Base-by-base conservation (phyloP, 2,797 vertebrate species). In the Podarcis lilfordi region DNA sequence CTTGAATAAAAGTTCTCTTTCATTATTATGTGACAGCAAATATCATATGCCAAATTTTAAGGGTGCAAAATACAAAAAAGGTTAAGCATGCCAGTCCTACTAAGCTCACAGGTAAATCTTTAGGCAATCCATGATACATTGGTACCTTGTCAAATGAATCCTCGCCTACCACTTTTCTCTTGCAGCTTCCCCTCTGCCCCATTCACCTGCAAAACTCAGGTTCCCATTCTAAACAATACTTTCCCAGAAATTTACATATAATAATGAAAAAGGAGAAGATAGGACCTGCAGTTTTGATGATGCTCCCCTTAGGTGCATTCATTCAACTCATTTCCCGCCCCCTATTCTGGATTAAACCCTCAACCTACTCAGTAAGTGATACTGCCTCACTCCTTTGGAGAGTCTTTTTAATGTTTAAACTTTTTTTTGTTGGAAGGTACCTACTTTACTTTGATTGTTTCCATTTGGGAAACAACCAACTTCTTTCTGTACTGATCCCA, bases 1-100 rank as follows among this genome's bases (percentile, higher is more conserved):
- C 78, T 88, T 71, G 13, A 50, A 45, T 59, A 23, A 43, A 84
- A 76, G 11, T 29, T 9, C 74, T 89, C 19, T 29, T 89, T 85
- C 68, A 21, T 45, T 4, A 50, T 81, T n/a, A 69, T 83, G 50
- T 89, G 29, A 77, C 21, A 82, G 29, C 17, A 69, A 61, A 25
- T 19, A 21, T 15, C 27, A 8, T 27, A 21, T 13, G 32, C 32
- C 37, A 85, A 55, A 50, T 43, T 32, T 40, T 83, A 66, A 69
- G 5, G 61, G 15, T 32, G 8, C 21, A 82, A 82, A 40, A 15
- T 43, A 21, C 1, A 0, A 69, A 45, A 6, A 29, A 72, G 37
- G 37, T 17, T 69, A 19, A 71, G 68, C 25, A 50, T 29, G 35
- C 5, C 15, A 3, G 1, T 40, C 1, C 32, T 61, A 61, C 10